Percentiles rank a stretch among this genome's conserved stretches.
Conservation (phyloP, 92 coral and sea anemone genomes). For the Diadumene lineata region DNA sequence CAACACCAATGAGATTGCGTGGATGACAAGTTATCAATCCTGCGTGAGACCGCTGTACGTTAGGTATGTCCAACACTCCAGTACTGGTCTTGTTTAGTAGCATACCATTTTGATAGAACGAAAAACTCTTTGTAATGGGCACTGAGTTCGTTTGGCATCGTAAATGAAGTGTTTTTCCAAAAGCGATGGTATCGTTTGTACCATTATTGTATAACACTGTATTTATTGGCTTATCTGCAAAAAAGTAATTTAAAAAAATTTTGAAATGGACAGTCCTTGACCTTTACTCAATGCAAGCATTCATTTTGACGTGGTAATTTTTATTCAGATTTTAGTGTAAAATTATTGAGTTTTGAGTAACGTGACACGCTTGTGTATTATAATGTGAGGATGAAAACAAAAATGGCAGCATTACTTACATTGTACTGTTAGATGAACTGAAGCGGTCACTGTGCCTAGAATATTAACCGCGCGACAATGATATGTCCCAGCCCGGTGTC, state of each 20-base stretch:
- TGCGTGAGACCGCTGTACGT: conserved; percentile 22
- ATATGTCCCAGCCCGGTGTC: conserved; percentile 54
- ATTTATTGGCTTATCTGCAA: conserved; percentile 35
- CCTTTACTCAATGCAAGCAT: too few species aligned
- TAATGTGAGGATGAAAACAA: too few species aligned
- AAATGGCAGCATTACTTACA: conserved; percentile 41
- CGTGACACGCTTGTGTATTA: neutral
- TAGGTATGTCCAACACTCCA: conserved; percentile 16
- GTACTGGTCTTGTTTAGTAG: neutral
- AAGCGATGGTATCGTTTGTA: conserved; percentile 16
- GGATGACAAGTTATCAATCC: conserved; percentile 46
- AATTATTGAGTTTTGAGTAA: too few species aligned
- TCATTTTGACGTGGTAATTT: too few species aligned
- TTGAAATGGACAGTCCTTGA: too few species aligned
- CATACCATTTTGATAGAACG: conserved; percentile 29
- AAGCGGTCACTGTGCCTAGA: conserved; percentile 28
- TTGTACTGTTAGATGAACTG: conserved; percentile 23
- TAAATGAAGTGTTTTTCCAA: conserved; percentile 16
- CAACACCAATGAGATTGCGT: conserved; percentile 38
- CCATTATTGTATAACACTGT: conserved; percentile 19
- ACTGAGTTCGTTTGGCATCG: conserved; percentile 40
- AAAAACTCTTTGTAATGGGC: conserved; percentile 29
- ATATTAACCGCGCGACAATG: conserved; percentile 56
- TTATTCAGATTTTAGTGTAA: too few species aligned
- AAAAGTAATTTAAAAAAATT: neutral